phyloP scores from a whole-genome alignment of 2,113 vertebrate genomes.

The Chamaetylas fuelleborni region DNA sequence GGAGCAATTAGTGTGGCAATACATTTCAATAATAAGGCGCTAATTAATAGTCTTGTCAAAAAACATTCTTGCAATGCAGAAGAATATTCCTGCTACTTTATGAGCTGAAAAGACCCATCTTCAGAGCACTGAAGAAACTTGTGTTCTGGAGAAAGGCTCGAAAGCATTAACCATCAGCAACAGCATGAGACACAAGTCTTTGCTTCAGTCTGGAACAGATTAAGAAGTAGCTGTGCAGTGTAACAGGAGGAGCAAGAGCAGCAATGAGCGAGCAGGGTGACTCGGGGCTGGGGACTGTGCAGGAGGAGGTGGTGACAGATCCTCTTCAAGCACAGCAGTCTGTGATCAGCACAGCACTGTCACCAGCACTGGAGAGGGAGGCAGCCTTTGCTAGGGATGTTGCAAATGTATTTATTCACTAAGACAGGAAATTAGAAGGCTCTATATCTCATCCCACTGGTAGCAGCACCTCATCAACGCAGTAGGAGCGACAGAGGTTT shows the following conservation, averaged over 20 bases:
- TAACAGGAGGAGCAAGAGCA: neutral
- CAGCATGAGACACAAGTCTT: neutral
- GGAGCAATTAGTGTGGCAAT: neutral
- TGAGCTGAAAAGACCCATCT: neutral
- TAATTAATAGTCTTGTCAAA: neutral
- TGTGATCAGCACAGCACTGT: neutral
- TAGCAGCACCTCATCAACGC: neutral
- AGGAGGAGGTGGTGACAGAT: neutral
- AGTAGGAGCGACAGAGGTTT: neutral
- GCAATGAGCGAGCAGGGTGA: neutral
- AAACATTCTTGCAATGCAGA: neutral
- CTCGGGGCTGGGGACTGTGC: neutral
- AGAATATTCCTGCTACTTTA: neutral
- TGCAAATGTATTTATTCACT: neutral
- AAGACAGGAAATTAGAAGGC: neutral
- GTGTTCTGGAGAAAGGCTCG: neutral
- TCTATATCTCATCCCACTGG: neutral
- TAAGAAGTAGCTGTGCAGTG: neutral
- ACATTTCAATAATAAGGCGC: neutral
- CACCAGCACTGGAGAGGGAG: neutral
- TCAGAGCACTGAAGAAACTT: neutral
- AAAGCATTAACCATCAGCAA: neutral
- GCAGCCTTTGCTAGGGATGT: neutral
- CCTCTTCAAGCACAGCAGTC: neutral
- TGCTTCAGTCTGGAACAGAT: neutral